phyloP scores from a whole-genome alignment of 1,140 invertebrate genomes.

The Micrasema longulum region DNA sequence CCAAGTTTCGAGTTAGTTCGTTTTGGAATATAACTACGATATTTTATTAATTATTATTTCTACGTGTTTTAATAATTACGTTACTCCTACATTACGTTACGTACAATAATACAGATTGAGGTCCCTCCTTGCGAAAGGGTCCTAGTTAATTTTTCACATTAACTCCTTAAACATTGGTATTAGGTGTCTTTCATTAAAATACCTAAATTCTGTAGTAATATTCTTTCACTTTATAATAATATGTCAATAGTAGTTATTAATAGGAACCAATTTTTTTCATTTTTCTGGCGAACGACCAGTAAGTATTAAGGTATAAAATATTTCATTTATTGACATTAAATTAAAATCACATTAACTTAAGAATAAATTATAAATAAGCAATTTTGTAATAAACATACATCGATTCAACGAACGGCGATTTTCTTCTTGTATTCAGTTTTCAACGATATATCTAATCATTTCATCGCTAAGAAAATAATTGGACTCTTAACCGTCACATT shows the following conservation, averaged over 20 bases:
- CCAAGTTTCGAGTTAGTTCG: conserved; percentile 76
- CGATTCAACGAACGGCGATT: no score
- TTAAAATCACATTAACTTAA: conserved; percentile 46
- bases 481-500: no score
- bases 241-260: conserved; percentile 62
- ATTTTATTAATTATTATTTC: conserved; percentile 54
- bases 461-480: no score
- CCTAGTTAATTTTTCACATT: conserved; percentile 51
- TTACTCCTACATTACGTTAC: conserved; percentile 55
- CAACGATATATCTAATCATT: no score
- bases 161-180: conserved; percentile 54
- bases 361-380: conserved; percentile 36
- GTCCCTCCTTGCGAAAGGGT: conserved; percentile 19
- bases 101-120: conserved; percentile 55
- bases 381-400: no score
- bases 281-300: conserved; percentile 57
- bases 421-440: no score
- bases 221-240: conserved; percentile 64
- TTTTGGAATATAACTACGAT: conserved; percentile 69
- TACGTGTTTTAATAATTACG: conserved; percentile 55
- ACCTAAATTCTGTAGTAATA: conserved; percentile 55
- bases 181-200: conserved; percentile 54
- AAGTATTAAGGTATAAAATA: conserved; percentile 55
- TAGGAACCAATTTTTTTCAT: conserved; percentile 66
- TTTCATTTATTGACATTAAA: conserved; percentile 53